Conservation (phyloP, 2,797 vertebrate genomes). For the Otolemur crassicaudatus region DNA sequence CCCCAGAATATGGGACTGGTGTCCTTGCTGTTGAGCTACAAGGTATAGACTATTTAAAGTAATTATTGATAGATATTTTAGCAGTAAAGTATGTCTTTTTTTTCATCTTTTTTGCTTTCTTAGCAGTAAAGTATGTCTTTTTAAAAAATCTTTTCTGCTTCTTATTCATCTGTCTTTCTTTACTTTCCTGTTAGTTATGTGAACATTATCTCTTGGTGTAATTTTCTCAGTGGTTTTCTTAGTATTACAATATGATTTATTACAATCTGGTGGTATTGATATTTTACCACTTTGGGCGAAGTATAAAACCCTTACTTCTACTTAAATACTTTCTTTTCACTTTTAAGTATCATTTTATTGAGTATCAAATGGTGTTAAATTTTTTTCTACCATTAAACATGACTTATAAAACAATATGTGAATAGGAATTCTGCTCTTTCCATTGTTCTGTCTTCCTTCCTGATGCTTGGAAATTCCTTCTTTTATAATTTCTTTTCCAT, state of each 20-base stretch:
- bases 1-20: too few species aligned
- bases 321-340: not conserved
- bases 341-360: not conserved
- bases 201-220: not conserved
- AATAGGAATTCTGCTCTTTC: not conserved
- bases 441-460: not conserved
- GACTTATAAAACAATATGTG: not conserved
- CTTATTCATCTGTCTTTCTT: not conserved
- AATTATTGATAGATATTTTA: not conserved
- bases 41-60: not conserved
- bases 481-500: not conserved
- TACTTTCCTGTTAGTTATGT: not conserved
- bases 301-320: not conserved
- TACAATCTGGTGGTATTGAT: not conserved
- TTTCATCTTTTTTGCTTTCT: not conserved
- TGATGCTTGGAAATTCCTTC: not conserved
- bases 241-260: not conserved
- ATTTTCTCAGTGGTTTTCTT: conserved; percentile 8
- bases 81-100: not conserved
- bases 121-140: not conserved
- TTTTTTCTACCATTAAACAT: conserved; percentile 12
- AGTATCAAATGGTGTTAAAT: not conserved
- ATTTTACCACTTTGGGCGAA: not conserved
- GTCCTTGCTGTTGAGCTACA: too few species aligned
- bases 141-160: not conserved